These are phyloP conservation scores for Intoshia linei DNA, from an alignment of 1,140 invertebrate species.

Conservation along the genomic window DNA sequence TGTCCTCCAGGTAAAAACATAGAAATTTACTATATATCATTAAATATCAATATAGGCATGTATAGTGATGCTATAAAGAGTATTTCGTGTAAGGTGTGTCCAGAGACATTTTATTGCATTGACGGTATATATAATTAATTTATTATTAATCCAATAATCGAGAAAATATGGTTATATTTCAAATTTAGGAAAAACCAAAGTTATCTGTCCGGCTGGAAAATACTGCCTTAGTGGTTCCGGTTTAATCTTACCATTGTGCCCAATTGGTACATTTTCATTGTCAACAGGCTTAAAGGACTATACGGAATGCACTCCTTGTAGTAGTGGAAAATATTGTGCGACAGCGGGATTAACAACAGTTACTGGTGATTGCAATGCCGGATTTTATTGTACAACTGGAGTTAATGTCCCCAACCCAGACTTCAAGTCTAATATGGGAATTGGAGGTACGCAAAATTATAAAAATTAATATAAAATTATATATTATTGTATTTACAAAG, in stretches of 20 bases:
- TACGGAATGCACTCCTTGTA: conserved; percentile 11
- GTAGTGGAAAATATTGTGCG: conserved; percentile 13
- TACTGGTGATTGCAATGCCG: conserved; percentile 13
- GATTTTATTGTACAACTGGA: conserved; percentile 15
- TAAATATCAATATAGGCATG: no score
- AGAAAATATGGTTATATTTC: no score
- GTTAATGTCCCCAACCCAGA: conserved; percentile 4
- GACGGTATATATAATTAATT: no score
- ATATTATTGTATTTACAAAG: no score
- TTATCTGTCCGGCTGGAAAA: conserved; percentile 14
- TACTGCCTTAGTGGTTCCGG: conserved; percentile 13
- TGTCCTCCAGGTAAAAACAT: conserved; percentile 15
- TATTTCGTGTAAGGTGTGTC: no score
- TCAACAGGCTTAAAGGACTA: conserved; percentile 9
- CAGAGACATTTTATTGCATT: no score
- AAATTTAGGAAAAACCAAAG: conserved; percentile 12
- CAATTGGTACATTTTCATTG: conserved; percentile 14
- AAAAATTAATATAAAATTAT: no score
- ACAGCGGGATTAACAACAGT: conserved; percentile 10
- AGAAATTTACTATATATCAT: no score
- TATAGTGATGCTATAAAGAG: no score
- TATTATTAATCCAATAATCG: no score
- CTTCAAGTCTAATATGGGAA: no score
- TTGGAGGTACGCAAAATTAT: no score
- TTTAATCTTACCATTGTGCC: conserved; percentile 12